Conservation (phyloP, 2,888 invertebrate species). For the Andrena praecox region DNA sequence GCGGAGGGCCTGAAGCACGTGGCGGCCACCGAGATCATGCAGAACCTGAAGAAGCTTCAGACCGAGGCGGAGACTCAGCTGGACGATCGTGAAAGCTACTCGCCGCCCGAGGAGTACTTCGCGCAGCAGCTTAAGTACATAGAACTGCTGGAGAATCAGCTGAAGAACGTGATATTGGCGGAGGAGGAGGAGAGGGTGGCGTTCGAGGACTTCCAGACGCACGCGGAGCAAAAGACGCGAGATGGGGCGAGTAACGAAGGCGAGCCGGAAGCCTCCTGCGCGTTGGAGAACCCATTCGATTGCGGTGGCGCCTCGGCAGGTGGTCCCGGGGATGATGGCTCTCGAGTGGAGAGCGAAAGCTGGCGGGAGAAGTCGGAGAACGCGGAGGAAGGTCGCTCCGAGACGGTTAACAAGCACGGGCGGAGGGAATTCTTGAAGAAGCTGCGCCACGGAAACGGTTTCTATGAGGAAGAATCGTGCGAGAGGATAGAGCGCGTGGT, state of each 20-base stretch:
- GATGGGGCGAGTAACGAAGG: background rate
- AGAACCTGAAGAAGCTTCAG: constrained; percentile 77
- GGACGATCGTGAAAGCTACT: constrained; percentile 67
- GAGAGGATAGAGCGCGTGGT: constrained; percentile 64
- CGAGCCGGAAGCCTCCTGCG: background rate
- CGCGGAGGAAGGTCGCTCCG: constrained; percentile 61
- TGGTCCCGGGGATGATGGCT: constrained; percentile 3
- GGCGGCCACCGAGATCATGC: constrained; percentile 75
- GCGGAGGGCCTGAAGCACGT: constrained; percentile 70
- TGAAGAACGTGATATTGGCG: constrained; percentile 76
- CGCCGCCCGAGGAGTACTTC: constrained; percentile 76
- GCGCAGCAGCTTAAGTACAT: constrained; percentile 65
- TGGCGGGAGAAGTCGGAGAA: constrained; percentile 74
- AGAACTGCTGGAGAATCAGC: constrained; percentile 41
- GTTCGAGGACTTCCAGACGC: constrained; percentile 68
- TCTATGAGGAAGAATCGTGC: constrained; percentile 67
- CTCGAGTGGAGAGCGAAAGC: constrained; percentile 58
- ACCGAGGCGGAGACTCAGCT: constrained; percentile 59
- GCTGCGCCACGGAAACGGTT: constrained; percentile 58
- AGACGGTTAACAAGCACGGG: constrained; percentile 69
- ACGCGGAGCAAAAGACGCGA: constrained; percentile 18
- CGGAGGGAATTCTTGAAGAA: constrained; percentile 65
- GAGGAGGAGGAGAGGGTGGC: constrained; percentile 78
- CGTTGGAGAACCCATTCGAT: background rate
- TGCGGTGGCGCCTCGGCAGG: background rate